These are phyloP conservation scores for Clepsis dumicolana DNA, from an alignment of 2,888 invertebrate genomes.

Conservation along the genomic window DNA sequence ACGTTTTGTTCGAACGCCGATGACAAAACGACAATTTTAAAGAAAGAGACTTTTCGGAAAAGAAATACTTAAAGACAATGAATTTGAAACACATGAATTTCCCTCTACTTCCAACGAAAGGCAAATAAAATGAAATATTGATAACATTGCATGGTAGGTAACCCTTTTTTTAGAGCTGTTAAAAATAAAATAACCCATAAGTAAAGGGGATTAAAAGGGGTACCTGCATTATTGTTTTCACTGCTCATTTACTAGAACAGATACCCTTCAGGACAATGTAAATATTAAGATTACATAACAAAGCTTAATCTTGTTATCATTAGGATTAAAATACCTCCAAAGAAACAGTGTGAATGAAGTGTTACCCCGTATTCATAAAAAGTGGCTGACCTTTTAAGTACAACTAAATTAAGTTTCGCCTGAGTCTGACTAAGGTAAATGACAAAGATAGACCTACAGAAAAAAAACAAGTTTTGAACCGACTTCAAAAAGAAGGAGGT, in stretches of 20 bases:
- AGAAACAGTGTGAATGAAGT: not conserved
- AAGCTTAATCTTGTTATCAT: not conserved
- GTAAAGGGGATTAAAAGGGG: not conserved
- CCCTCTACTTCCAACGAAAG: not conserved
- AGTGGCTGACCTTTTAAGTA: too few relatives aligned
- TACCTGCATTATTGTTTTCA: not conserved
- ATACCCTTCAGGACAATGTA: not conserved
- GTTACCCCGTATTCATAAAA: too few relatives aligned
- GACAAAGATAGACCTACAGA: too few relatives aligned
- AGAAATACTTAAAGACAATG: too few relatives aligned
- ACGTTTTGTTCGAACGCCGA: too few relatives aligned
- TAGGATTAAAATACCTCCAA: not conserved
- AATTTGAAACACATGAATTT: too few relatives aligned
- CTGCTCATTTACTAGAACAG: not conserved
- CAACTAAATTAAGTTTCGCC: too few relatives aligned
- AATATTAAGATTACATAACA: not conserved
- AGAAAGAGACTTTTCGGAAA: not conserved
- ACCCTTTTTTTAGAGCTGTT: not conserved
- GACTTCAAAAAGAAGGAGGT: too few relatives aligned
- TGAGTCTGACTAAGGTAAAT: too few relatives aligned
- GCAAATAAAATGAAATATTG: not conserved
- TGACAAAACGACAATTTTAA: not conserved
- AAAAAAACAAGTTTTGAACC: too few relatives aligned
- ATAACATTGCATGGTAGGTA: not conserved
- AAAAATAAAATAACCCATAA: not conserved